Conservation (phyloP, 1,140 invertebrate species). For the Adelges cooleyi region DNA sequence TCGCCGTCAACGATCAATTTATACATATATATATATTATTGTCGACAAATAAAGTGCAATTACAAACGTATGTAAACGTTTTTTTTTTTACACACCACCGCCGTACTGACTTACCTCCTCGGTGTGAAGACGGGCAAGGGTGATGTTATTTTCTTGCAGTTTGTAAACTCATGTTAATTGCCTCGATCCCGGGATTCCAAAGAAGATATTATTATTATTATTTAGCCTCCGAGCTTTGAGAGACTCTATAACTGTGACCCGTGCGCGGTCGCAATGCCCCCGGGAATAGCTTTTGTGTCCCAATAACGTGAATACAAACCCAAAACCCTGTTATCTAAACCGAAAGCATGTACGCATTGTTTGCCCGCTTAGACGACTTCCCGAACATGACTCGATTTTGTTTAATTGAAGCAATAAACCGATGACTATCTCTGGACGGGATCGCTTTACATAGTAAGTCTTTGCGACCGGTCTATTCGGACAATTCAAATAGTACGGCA, state of each 20-base stretch:
- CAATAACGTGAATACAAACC: constrained; percentile 10
- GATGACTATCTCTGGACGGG: background rate
- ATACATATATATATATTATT: too few relatives aligned
- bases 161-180: constrained; percentile 22
- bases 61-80: too few relatives aligned
- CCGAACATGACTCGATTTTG: constrained; percentile 13
- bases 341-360: constrained; percentile 8
- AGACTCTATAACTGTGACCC: background rate
- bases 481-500: constrained; percentile 4
- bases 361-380: background rate
- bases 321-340: background rate
- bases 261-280: background rate
- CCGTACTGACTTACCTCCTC: too few relatives aligned
- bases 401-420: constrained; percentile 15
- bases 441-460: constrained; percentile 14
- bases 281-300: constrained; percentile 1
- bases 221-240: background rate
- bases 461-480: background rate
- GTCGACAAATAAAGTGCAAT: too few relatives aligned
- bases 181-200: background rate
- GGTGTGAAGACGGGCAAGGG: too few relatives aligned
- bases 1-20: too few relatives aligned
- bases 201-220: constrained; percentile 5
- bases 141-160: background rate
- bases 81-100: too few relatives aligned